A percentile compares a stretch with the other conserved stretches of the same genome.
phyloP scores from a whole-genome alignment of 1,140 invertebrate species.

The Dinoponera quadriceps region DNA sequence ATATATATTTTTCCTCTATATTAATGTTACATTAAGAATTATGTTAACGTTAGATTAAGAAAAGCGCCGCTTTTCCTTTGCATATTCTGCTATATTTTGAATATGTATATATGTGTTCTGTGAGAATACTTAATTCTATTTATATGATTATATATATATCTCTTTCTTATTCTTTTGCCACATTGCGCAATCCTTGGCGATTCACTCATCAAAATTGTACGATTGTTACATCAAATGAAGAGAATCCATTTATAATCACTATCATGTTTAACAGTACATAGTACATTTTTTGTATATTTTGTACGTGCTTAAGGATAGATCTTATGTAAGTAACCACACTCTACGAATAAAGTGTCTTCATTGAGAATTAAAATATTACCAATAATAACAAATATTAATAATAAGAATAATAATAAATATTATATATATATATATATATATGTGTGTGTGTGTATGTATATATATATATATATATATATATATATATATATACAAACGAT shows the following conservation, averaged over 20 bases:
- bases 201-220: too few species aligned
- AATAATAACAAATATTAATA: too few species aligned
- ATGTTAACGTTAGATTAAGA: too few species aligned
- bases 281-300: constrained; percentile 20
- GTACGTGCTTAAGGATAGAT: constrained; percentile 46
- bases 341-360: background rate
- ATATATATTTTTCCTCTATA: too few species aligned
- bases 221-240: background rate
- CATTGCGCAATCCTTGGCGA: too few species aligned
- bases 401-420: too few species aligned
- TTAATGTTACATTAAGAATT: too few species aligned
- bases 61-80: background rate
- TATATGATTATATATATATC: constrained; percentile 42
- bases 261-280: constrained; percentile 13
- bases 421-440: too few species aligned
- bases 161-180: constrained; percentile 8
- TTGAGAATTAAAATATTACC: background rate
- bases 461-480: too few species aligned
- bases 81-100: constrained; percentile 47
- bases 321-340: background rate
- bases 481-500: background rate
- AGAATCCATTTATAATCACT: background rate
- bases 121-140: constrained; percentile 60
- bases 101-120: constrained; percentile 39
- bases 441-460: too few species aligned